Base-by-base conservation (phyloP, 2,113 vertebrate species). In the Brachypodius melanocephalos region DNA sequence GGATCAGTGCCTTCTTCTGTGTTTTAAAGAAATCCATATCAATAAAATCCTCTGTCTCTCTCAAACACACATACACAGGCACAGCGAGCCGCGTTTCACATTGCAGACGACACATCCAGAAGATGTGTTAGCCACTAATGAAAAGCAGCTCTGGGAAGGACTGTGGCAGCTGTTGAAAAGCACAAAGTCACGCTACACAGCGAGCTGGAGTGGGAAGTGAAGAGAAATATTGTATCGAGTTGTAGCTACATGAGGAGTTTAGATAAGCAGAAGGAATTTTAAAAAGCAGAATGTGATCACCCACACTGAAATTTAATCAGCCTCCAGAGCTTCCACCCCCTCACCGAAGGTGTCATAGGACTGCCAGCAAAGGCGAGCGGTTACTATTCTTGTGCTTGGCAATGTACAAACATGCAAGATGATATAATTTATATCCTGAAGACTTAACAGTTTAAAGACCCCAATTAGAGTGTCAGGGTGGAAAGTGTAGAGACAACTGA, bases 251-350 rank as follows among this genome's bases (percentile, higher is more conserved):
- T 66, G 90, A 95, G 51, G 63, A 95, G 89, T 90, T 88, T 80
- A 93, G 93, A 89, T 89, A 93, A 96, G 94, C 85, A 58, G 67
- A 24, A 93, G 85, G 90, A 97, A 97, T 95, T 95, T 89, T 89
- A 97, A 79, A 89, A 92, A 95, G 95, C 92, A 90, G 90, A 95
- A 89, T 91, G 85, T 97, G 95, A 97, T 97, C 97, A 96, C 88
- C 93, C 95, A 96, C 82, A 59, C 75, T 95, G 95, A 88, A 94
- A 78, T 88, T 94, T 96, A 92, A 92, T 97, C 52, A 96, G 84
- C 89, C 86, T 55, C 46, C 89, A 81, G 88, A 88, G 86, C 76
- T 95, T 91, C 78, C 78, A 92, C 69, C 67, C 45, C 54, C 72
- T 95, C 77, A 68, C 77, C 83, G 83, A 87, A 88, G 92, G 88